These are phyloP conservation scores for Habroteleia sp. DNA, from an alignment of 2,888 invertebrate species.

Conservation along the genomic window DNA sequence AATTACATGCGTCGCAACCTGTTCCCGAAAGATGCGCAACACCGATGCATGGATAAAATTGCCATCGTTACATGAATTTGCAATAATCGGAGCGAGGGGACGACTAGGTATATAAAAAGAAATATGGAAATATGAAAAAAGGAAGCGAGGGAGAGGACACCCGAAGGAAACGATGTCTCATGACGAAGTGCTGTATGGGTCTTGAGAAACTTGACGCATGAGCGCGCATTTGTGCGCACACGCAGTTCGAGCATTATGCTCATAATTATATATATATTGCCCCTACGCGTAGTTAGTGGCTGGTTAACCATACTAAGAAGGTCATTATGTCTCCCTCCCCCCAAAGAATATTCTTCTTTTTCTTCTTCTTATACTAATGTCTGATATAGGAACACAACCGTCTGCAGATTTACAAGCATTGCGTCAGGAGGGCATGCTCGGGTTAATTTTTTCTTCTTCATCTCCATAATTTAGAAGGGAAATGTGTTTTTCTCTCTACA, in stretches of 20 bases:
- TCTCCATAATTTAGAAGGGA: slow-evolving; percentile 52
- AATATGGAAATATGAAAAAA: slow-evolving; percentile 53
- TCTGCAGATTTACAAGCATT: slow-evolving; percentile 27
- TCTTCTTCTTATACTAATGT: slow-evolving; percentile 65
- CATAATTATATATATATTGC: slow-evolving; percentile 79
- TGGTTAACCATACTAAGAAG: slow-evolving; percentile 78
- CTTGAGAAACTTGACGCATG: slow-evolving; percentile 77
- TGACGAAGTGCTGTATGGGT: slow-evolving; percentile 57
- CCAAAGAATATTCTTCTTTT: slow-evolving; percentile 67
- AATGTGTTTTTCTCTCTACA: slow-evolving; percentile 49
- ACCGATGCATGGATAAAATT: slow-evolving; percentile 71
- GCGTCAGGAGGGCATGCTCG: slow-evolving; percentile 24
- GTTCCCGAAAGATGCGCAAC: slow-evolving; percentile 72
- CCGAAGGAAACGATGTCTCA: slow-evolving; percentile 66
- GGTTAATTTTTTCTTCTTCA: slow-evolving; percentile 28
- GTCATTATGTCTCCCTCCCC: too few species aligned
- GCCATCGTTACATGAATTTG: slow-evolving; percentile 69
- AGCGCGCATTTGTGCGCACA: slow-evolving; percentile 76
- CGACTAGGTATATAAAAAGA: slow-evolving; percentile 48
- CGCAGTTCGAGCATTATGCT: slow-evolving; percentile 69
- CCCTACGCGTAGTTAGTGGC: slow-evolving; percentile 75
- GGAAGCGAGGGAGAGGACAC: slow-evolving; percentile 45
- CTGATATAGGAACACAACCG: slow-evolving; percentile 67
- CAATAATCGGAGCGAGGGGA: slow-evolving; percentile 63
- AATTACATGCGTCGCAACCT: slow-evolving; percentile 74